Conservation (phyloP, 2,888 invertebrate genomes). For the Auanema sp. region DNA sequence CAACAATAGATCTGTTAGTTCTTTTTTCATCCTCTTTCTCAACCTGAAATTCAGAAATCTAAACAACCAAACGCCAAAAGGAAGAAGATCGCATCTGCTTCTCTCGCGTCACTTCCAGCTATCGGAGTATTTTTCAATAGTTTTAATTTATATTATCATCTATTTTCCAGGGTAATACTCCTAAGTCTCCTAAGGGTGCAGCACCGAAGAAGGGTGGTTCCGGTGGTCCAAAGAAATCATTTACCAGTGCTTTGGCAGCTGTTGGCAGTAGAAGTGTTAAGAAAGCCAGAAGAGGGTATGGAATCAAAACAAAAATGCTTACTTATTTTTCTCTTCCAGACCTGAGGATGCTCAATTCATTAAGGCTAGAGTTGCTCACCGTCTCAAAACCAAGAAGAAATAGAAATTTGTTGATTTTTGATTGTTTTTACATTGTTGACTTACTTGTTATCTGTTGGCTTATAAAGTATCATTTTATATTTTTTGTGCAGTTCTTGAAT, state of each 20-base stretch:
- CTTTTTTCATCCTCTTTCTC: not conserved
- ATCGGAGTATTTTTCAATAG: not conserved
- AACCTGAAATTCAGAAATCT: not conserved
- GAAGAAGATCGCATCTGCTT: conserved; percentile 16
- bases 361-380: conserved; percentile 40
- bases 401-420: conserved; percentile 13
- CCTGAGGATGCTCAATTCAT: conserved; percentile 40
- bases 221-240: conserved; percentile 29
- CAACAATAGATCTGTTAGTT: not conserved
- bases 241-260: conserved; percentile 50
- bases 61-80: conserved; percentile 10
- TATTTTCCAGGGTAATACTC: not conserved
- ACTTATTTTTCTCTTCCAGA: conserved; percentile 22
- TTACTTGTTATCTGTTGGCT: not conserved
- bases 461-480: no score
- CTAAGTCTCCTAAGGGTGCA: not conserved
- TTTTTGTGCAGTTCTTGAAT: no score
- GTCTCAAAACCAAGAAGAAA: conserved; percentile 40
- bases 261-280: conserved; percentile 41
- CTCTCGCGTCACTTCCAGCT: conserved; percentile 9
- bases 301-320: not conserved
- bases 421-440: not conserved
- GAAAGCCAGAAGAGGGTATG: conserved; percentile 56
- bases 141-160: not conserved
- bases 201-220: conserved; percentile 8